These are phyloP conservation scores for Aphrophora alni DNA, from an alignment of 2,888 invertebrate genomes.

Conservation along the genomic window DNA sequence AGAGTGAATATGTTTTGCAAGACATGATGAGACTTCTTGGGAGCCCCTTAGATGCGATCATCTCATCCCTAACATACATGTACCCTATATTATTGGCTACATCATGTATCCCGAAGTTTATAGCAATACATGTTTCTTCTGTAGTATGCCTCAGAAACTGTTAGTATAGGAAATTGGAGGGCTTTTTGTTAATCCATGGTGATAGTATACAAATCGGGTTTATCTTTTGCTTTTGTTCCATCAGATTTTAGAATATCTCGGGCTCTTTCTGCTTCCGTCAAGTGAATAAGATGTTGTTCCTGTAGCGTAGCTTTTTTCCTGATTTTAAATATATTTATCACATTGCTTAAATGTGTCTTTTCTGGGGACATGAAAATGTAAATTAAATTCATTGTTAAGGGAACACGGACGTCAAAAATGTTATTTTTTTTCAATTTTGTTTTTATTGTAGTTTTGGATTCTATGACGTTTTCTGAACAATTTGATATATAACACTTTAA, in stretches of 20 bases:
- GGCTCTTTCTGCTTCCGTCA: constrained; percentile 19
- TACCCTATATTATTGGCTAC: neutral
- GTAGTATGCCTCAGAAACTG: constrained; percentile 31
- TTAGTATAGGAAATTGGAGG: constrained; percentile 26
- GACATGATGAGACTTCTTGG: too few relatives aligned
- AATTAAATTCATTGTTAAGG: constrained; percentile 23
- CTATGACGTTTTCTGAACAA: too few relatives aligned
- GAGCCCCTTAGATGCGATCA: constrained; percentile 27
- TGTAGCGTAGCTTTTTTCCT: neutral
- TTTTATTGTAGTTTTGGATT: too few relatives aligned
- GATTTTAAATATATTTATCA: neutral
- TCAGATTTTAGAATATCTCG: constrained; percentile 1
- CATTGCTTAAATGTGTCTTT: constrained; percentile 31
- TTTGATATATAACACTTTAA: too few relatives aligned
- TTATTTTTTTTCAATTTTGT: too few relatives aligned
- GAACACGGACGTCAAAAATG: too few relatives aligned
- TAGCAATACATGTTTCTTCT: constrained; percentile 34
- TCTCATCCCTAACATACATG: constrained; percentile 33
- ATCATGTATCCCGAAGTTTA: constrained; percentile 34
- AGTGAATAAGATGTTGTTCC: constrained; percentile 19
- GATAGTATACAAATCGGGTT: neutral
- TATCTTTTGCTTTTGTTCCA: neutral
- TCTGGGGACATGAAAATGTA: constrained; percentile 17
- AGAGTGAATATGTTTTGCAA: constrained; percentile 34
- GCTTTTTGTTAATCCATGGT: constrained; percentile 37